Evolutionary conservation across 2,113 vertebrate genomes (phyloP).

Genomic region (Clupea harengus): DNA sequence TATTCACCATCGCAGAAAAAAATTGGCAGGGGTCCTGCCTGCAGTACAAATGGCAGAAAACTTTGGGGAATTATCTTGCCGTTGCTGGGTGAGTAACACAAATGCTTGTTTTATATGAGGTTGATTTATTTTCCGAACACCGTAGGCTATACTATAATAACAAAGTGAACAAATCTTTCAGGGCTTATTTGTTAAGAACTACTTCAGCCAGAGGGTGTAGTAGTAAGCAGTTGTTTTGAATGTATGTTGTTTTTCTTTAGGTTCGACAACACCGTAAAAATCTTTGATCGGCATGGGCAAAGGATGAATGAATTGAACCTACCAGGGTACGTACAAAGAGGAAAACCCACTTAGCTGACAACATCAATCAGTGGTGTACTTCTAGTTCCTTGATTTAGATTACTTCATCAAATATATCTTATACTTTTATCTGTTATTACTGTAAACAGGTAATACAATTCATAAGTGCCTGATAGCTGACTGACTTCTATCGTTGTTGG

Average conservation of each 20-base stretch:
- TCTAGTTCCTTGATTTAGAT: neutral
- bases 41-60: constrained; percentile 91
- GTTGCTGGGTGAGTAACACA: constrained; percentile 84
- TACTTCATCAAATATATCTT: neutral
- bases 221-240: neutral
- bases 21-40: constrained; percentile 75
- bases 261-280: constrained; percentile 85
- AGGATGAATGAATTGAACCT: constrained; percentile 89
- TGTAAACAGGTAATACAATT: too few relatives aligned
- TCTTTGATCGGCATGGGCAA: constrained; percentile 97
- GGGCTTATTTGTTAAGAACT: too few relatives aligned
- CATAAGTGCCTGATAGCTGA: neutral
- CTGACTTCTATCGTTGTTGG: neutral
- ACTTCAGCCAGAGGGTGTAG: too few relatives aligned
- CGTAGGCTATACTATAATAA: neutral
- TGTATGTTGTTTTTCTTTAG: constrained; percentile 62
- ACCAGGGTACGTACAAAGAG: constrained; percentile 77
- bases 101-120: neutral
- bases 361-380: too few relatives aligned
- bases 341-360: neutral
- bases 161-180: neutral
- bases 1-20: constrained; percentile 86
- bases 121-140: neutral
- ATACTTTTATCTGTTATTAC: neutral
- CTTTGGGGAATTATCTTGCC: constrained; percentile 89